Evolutionary conservation across 2,797 vertebrate genomes (phyloP), one percentile per base, ranked within the genome.

Genomic region (Enteromius argenteus): DNA sequence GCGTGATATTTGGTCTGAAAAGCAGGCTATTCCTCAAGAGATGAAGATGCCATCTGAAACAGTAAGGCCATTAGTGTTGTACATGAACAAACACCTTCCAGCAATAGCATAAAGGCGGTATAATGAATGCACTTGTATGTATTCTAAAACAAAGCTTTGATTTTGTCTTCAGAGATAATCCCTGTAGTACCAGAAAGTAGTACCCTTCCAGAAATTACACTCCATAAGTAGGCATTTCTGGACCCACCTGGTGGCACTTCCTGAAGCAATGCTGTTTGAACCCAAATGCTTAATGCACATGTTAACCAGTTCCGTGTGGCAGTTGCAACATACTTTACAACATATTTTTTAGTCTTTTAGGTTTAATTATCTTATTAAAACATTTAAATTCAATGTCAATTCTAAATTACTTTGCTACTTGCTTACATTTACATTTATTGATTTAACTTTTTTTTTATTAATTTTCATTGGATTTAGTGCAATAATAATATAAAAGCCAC

Each of bases 1-100:
- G 49, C 27, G 75, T 77, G 74, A 84, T 77, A 69, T 84, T 77
- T 78, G 72, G 44, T 68, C 72, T 44, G 51, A 77, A 78, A 81
- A 44, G 21, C 37, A 60, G 53, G 51, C 82, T 37, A 10, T 84
- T 84, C 37, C 75, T 71, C 42, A 49, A 69, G 39, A 84, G 37
- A 42, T 71, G 37, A 58, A 46, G 66, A 71, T 37, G 64, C 14
- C 64, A 78, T 77, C 53, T 78, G 51, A 84, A 84, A 49, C 23
- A 23, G 53, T 30, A 32, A 58, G 66, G 66, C 82, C 64, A 84
- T 84, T 78, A 78, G 81, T 58, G 64, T 44, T 68, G 74, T 42
- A n/a, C 74, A 58, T 44, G 15, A 44, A 71, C 66, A 71, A 62
- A 84, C 64, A 78, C 74, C 39, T 78, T 44, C 74, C 3, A 78